Conservation (phyloP, 23 tunicate species). For the Ascidia mentula region DNA sequence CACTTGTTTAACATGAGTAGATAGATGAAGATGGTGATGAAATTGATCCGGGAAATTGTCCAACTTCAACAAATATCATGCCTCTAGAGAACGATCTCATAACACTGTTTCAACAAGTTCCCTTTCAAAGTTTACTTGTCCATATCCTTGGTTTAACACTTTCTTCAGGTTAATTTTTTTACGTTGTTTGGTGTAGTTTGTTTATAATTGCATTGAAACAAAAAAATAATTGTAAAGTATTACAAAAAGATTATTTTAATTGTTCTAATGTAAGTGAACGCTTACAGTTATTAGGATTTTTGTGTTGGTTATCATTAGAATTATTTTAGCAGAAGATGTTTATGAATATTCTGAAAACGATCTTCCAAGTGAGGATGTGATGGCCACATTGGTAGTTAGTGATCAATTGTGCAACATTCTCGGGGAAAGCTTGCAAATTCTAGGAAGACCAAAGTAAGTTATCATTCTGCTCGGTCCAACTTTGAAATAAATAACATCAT, state of each 20-base stretch:
- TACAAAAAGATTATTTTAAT: neutral
- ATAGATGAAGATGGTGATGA: conserved; percentile 89
- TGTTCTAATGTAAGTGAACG: neutral
- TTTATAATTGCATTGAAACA: conserved; percentile 13
- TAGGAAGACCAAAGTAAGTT: conserved; percentile 76
- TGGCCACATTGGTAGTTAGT: conserved; percentile 61
- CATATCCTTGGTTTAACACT: conserved; percentile 29
- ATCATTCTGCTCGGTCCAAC: neutral
- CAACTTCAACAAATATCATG: conserved; percentile 5
- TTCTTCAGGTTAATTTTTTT: neutral
- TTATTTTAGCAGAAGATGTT: conserved; percentile 6
- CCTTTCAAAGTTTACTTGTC: conserved; percentile 52
- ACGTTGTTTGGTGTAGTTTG: neutral
- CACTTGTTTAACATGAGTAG: conserved; percentile 11
- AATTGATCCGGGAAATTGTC: conserved; percentile 2
- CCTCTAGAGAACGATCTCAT: conserved; percentile 84
- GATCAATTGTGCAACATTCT: conserved; percentile 79
- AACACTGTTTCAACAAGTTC: conserved; percentile 76
- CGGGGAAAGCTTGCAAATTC: conserved; percentile 73
- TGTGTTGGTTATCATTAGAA: no score
- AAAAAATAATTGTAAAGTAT: neutral
- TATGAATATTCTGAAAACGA: conserved; percentile 16
- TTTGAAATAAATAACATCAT: neutral
- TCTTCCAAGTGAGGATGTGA: conserved; percentile 42
- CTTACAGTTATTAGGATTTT: no score